Conservation (phyloP, 2,888 invertebrate genomes). For the Venustoraphidia nigricollis region DNA sequence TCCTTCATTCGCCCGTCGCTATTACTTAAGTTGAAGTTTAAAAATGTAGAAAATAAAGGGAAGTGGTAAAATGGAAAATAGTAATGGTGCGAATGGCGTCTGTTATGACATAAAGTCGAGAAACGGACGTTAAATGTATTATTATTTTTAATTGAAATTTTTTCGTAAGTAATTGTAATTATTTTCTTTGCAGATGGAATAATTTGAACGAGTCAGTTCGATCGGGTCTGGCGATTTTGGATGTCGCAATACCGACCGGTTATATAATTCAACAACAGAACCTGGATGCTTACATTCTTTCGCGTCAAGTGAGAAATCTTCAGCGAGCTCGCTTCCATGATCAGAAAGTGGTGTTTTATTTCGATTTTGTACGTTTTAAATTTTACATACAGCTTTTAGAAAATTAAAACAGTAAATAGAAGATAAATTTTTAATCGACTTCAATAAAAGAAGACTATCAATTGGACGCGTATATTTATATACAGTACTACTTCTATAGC, state of each 20-base stretch:
- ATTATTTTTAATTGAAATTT: not conserved
- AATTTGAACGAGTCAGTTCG: constrained; percentile 60
- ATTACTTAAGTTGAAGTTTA: too few species aligned
- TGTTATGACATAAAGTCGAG: too few species aligned
- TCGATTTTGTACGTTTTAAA: constrained; percentile 63
- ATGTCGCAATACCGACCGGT: constrained; percentile 77
- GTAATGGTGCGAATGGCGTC: too few species aligned
- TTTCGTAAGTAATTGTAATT: constrained; percentile 1
- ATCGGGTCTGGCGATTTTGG: constrained; percentile 78
- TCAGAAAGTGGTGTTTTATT: constrained; percentile 80
- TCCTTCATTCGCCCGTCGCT: too few species aligned
- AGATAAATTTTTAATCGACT: too few species aligned
- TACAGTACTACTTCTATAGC: too few species aligned
- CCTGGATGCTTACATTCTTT: constrained; percentile 69
- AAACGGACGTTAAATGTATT: too few species aligned
- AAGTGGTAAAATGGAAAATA: too few species aligned
- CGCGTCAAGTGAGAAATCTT: constrained; percentile 62
- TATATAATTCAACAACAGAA: constrained; percentile 84
- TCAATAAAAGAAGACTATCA: too few species aligned
- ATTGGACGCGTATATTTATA: too few species aligned
- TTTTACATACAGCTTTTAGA: not conserved
- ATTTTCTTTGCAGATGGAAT: constrained; percentile 48
- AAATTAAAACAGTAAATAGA: too few species aligned
- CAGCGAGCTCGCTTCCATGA: constrained; percentile 71
- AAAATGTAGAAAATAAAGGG: too few species aligned